Evolutionary conservation across 2,797 vertebrate genomes (phyloP), one percentile per base, ranked within the genome.

Genomic region (Diplodus puntazzo): DNA sequence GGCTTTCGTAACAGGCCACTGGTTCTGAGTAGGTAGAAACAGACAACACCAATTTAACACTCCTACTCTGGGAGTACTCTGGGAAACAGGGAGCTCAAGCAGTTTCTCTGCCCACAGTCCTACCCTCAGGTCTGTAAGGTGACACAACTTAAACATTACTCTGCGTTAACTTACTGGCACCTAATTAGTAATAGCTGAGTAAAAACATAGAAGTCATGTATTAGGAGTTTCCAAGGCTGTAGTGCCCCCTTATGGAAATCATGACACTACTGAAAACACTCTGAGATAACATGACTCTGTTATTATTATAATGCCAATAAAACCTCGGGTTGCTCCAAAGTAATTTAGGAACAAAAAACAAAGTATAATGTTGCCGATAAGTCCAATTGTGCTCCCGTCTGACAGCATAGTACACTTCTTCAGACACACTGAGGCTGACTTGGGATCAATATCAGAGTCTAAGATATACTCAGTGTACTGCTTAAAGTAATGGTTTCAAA

Each of bases 171-270:
- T 30, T 43, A 25, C 2, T 21, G 43, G 27, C 62, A 17, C 64
- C 21, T 39, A 59, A 80, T 63, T 10, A 52, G 9, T 6, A 21
- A 7, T 72, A 67, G 50, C 17, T 11, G 4, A 52, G 60, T 57
- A 58, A 79, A 70, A 65, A 49, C 4, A 45, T 0, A 62, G 5
- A 39, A 80, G 55, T 55, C 1, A 61, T 75, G 16, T 61, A 61
- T 79, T 48, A 39, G 43, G 45, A 17, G 61, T 92, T 90, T 90
- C 70, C 68, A 83, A 87, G 80, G 83, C 91, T 88, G 84, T 84
- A 93, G 88, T 89, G 87, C 92, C 91, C 91, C 89, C 92, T 91
- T 62, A 91, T 94, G 93, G 91, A 87, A 87, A 86, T 78, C 14
- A 69, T 1, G 49, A 68, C 17, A 68, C 18, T 12, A 20, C 11